These are phyloP conservation scores for Orthosia gracilis DNA, from an alignment of 2,888 invertebrate genomes.

Conservation along the genomic window DNA sequence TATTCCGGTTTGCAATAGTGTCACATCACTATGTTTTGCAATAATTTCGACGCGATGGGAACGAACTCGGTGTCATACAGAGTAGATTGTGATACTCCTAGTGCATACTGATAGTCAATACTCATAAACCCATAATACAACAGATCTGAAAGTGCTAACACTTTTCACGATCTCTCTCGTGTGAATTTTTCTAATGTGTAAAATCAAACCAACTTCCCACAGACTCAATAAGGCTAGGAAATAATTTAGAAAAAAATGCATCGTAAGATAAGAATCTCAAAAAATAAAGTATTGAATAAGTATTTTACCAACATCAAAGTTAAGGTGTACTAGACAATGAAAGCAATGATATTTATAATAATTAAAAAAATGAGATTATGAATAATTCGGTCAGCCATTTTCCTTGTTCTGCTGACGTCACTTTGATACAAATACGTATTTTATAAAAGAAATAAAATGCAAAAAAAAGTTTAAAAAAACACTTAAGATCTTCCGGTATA, in stretches of 20 bases:
- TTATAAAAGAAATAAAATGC: slow-evolving; percentile 85
- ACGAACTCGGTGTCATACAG: slow-evolving; percentile 80
- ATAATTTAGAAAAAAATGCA: slow-evolving; percentile 87
- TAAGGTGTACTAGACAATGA: slow-evolving; percentile 87
- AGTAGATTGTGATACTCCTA: slow-evolving; percentile 90
- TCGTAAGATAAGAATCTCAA: slow-evolving; percentile 89
- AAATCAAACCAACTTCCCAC: slow-evolving; percentile 84
- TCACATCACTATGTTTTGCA: slow-evolving; percentile 58
- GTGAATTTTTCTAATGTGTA: slow-evolving; percentile 63
- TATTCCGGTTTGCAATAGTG: slow-evolving; percentile 46
- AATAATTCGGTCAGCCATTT: slow-evolving; percentile 85
- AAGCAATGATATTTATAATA: slow-evolving; percentile 90
- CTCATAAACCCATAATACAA: slow-evolving; percentile 63
- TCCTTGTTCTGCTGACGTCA: slow-evolving; percentile 88
- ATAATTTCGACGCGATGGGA: slow-evolving; percentile 79
- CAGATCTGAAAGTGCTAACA: slow-evolving; percentile 55
- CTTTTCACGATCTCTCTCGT: slow-evolving; percentile 67
- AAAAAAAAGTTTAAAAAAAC: slow-evolving; percentile 84
- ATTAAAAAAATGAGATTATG: slow-evolving; percentile 76
- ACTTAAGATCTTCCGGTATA: slow-evolving; percentile 89
- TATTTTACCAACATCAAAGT: slow-evolving; percentile 89
- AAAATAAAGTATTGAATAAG: slow-evolving; percentile 88
- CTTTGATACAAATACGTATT: slow-evolving; percentile 90
- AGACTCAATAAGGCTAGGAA: slow-evolving; percentile 84
- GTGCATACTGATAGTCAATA: slow-evolving; percentile 83